These are phyloP conservation scores for Steinernema hermaphroditum DNA, from an alignment of 2,888 invertebrate species.

Conservation along the genomic window DNA sequence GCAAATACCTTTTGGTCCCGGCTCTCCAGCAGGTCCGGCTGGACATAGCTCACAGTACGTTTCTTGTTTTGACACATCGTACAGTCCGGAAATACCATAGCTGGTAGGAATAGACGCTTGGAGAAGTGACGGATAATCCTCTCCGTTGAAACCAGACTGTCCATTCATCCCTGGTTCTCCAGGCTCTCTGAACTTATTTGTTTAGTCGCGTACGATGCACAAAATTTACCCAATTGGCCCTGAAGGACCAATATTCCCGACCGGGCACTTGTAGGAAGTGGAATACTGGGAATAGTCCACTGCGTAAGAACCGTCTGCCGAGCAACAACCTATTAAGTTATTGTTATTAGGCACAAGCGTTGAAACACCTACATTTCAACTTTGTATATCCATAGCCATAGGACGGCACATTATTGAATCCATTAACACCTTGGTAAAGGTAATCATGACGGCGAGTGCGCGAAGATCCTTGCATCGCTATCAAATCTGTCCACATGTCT, in stretches of 20 bases:
- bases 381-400: conserved; percentile 14
- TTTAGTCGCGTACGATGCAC: neutral
- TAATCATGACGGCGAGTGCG: neutral
- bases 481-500: neutral
- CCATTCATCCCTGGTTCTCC: neutral
- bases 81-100: neutral
- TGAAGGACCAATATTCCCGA: neutral
- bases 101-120: neutral
- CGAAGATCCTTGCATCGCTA: neutral
- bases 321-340: neutral
- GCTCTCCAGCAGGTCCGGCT: neutral
- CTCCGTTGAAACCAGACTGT: conserved; percentile 5
- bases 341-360: too few relatives aligned
- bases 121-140: neutral
- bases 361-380: neutral
- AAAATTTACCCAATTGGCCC: neutral
- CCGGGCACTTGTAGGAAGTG: neutral
- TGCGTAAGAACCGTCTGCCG: neutral
- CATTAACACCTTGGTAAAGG: neutral
- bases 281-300: neutral
- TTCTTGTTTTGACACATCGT: neutral
- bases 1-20: conserved; percentile 4
- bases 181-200: neutral
- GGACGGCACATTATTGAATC: neutral
- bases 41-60: neutral